A percentile compares a stretch with the other conserved stretches of the same genome.
Conservation (phyloP, 1,140 invertebrate species). For the Ceratina australensis region DNA sequence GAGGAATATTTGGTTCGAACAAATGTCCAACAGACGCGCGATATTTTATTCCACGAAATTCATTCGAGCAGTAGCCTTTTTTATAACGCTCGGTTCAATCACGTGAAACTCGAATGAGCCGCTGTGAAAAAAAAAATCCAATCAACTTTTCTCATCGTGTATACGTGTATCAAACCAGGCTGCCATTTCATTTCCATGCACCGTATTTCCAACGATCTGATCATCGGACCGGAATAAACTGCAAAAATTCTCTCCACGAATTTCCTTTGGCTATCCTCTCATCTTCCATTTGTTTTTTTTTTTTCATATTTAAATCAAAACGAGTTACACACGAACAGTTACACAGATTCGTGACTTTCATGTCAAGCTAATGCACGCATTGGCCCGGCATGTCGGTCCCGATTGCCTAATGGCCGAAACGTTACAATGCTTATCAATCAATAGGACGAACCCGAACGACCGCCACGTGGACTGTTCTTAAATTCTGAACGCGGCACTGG, state of each 20-base stretch:
- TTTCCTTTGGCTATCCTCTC: too few species aligned
- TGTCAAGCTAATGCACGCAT: neutral
- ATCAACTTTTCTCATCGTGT: conserved; percentile 2
- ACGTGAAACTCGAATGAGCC: neutral
- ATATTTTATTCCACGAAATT: neutral
- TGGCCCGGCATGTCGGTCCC: neutral
- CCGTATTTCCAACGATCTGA: neutral
- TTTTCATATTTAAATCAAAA: neutral
- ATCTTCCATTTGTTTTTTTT: neutral
- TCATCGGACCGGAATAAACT: neutral
- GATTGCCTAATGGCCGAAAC: conserved; percentile 11
- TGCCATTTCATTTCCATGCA: conserved; percentile 1
- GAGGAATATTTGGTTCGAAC: too few species aligned
- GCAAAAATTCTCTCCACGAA: neutral
- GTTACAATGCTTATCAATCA: conserved; percentile 32
- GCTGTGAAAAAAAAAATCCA: neutral
- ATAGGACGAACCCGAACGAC: conserved; percentile 15
- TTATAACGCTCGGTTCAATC: neutral
- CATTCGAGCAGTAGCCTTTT: neutral
- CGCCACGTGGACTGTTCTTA: conserved; percentile 2
- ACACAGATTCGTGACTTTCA: neutral
- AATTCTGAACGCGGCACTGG: conserved; percentile 50
- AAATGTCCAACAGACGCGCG: neutral
- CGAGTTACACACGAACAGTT: neutral
- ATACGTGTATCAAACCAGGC: neutral